Base-by-base conservation (phyloP, 2,888 invertebrate genomes). In the Pterostichus madidus region DNA sequence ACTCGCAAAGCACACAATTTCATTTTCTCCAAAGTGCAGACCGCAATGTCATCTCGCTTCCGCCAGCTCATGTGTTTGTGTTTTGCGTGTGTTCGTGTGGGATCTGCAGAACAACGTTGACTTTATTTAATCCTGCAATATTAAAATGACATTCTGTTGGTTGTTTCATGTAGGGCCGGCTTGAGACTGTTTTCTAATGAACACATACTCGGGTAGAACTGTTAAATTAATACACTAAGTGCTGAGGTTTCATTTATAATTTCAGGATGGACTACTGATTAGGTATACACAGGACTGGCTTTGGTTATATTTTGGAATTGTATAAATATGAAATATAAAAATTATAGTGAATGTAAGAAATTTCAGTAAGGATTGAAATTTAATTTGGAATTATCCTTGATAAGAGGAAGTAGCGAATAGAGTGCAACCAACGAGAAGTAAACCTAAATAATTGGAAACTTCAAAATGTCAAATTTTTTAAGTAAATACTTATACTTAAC, bases 121-220 rank as follows among this genome's bases (percentile, higher is more conserved):
- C 68, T 64, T 46, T 77, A 59, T 71, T 80, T 80, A 68, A 80
- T 80, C 64, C 68, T 49, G 80, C 49, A 68, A 80, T 80, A 80
- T 80, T 80, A 80, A 80, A 80, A 68, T 80, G 68, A 52, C 80
- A 68, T 68, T 71, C 68, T 71, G 68, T 17, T 15, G 68, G 13
- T 24, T 24, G 17, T 15, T 17, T 15, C 17, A 7, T 56, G 15
- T 11, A 71, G 68, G 11, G n/a, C 44, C n/a, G 44, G 44, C 17
- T 44, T 44, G 35, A 17, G 39, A 64, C 15, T 15, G 64, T 64
- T 64, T 59, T 15, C 15, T 71, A 71, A 71, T 71, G 68, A 71
- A 71, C 68, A 44, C 68, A 39, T 64, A 32, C 64, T 39, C 7
- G 8, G 0, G 13, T 64, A 0, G 35, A 39, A 64, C 64, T 39